Conservation (phyloP, 2,797 vertebrate species). For the Sphenopsis melanotis region DNA sequence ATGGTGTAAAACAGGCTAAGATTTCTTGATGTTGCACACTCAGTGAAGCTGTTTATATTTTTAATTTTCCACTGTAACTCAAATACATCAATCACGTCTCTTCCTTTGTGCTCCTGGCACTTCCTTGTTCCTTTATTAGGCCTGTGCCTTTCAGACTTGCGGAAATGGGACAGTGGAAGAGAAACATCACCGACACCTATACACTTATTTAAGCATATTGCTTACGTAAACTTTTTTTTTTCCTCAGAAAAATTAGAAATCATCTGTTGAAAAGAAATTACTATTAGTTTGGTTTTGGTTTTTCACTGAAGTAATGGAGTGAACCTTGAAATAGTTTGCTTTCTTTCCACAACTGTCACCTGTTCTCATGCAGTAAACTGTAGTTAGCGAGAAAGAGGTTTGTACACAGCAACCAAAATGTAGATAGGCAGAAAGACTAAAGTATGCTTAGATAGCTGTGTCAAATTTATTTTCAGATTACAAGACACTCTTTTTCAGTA, state of each 20-base stretch:
- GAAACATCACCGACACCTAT: not conserved
- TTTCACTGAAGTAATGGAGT: not conserved
- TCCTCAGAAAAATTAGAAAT: not conserved
- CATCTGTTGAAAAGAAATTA: not conserved
- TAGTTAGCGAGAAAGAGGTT: not conserved
- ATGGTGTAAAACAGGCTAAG: not conserved
- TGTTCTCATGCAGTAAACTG: not conserved
- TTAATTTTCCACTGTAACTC: not conserved
- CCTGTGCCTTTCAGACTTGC: not conserved
- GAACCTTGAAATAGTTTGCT: not conserved
- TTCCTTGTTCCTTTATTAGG: not conserved
- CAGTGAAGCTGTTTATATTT: not conserved
- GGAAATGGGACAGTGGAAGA: not conserved
- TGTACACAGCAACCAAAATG: not conserved
- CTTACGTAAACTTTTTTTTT: not conserved
- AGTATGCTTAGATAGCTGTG: not conserved
- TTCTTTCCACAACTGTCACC: not conserved
- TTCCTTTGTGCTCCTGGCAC: not conserved
- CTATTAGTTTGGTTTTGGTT: not conserved
- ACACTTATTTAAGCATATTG: not conserved
- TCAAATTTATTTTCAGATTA: not conserved
- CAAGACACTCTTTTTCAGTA: not conserved
- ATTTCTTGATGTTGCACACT: not conserved
- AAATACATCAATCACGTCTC: not conserved
- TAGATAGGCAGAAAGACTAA: not conserved